A percentile compares a stretch with the other conserved stretches of the same genome.
Evolutionary conservation across 2,113 vertebrate species (phyloP).

Genomic region (Oreocharis arfaki): DNA sequence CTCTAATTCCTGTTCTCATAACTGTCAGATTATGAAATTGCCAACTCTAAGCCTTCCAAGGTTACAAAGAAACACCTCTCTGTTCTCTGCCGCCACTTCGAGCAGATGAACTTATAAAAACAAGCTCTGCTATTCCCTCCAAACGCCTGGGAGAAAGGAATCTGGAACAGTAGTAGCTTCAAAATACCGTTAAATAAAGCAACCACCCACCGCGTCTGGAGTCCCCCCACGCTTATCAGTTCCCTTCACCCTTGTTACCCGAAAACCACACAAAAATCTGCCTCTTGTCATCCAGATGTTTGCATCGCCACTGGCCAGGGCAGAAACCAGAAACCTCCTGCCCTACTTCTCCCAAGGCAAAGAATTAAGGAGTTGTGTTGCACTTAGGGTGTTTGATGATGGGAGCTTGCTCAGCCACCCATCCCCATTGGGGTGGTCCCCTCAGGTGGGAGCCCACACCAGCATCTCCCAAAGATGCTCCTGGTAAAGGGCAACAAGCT

Average conservation of each 20-base stretch:
- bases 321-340: not conserved
- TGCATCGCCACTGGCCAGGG: not conserved
- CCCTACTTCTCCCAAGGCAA: not conserved
- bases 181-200: slow-evolving; percentile 8
- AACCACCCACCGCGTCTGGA: not conserved
- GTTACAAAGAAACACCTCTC: slow-evolving; percentile 44
- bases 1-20: slow-evolving; percentile 45
- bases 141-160: slow-evolving; percentile 37
- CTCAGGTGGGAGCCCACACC: not conserved
- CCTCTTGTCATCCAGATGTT: not conserved
- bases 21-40: slow-evolving; percentile 58
- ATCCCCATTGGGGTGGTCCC: not conserved
- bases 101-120: slow-evolving; percentile 56
- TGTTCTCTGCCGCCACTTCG: slow-evolving; percentile 1
- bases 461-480: not conserved
- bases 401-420: not conserved
- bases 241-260: not conserved
- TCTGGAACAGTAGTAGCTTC: slow-evolving; percentile 40
- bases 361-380: not conserved
- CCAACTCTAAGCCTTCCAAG: not conserved
- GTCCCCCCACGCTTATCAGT: not conserved
- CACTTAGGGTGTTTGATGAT: not conserved
- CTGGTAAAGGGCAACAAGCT: not conserved
- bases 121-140: slow-evolving; percentile 2
- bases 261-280: not conserved